Evolutionary conservation across 2,797 vertebrate species (phyloP), one percentile per base, ranked within the genome.

Genomic region (Sciaenops ocellatus): DNA sequence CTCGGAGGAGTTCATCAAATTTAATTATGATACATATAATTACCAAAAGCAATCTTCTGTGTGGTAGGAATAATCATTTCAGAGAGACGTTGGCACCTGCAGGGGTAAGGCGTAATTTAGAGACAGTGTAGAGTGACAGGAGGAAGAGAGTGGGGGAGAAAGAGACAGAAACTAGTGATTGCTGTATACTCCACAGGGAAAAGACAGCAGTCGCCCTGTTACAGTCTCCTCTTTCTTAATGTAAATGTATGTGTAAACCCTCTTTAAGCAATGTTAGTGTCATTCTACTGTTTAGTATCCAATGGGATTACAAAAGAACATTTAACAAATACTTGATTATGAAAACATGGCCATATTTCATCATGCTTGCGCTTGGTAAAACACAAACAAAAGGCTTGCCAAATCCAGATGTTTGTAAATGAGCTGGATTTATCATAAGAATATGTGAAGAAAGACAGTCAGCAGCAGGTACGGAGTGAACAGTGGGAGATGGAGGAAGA

Each of bases 11-110:
- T 94, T 95, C 85, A 92, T 95, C 86, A 95, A 94, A 95, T 95
- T 94, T 94, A 96, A 96, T 95, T 96, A 95, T 91, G 90, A 94
- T 94, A 93, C 91, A 93, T 95, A 93, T 94, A 95, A 96, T 95
- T 95, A 95, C 91, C 92, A 93, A 95, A 95, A 95, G 94, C 94
- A 95, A 96, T 95, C 93, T 95, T 95, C 93, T 89, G 88, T 93
- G 91, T 91, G 93, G 91, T 90, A 90, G 85, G 90, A 94, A 95
- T 93, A 94, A 94, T 94, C 84, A 93, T 95, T 95, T 93, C 85
- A 92, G 80, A 89, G 87, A 86, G 85, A 92, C 62, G 82, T 73
- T 82, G 83, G 90, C 93, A 94, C 93, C 92, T 93, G 91, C 89
- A 93, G 92, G 92, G 89, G 79, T 80, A 80, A 84, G 72, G 88